Evolutionary conservation across 2,113 vertebrate genomes (phyloP).

Genomic region (Lagenorhynchus albirostris): DNA sequence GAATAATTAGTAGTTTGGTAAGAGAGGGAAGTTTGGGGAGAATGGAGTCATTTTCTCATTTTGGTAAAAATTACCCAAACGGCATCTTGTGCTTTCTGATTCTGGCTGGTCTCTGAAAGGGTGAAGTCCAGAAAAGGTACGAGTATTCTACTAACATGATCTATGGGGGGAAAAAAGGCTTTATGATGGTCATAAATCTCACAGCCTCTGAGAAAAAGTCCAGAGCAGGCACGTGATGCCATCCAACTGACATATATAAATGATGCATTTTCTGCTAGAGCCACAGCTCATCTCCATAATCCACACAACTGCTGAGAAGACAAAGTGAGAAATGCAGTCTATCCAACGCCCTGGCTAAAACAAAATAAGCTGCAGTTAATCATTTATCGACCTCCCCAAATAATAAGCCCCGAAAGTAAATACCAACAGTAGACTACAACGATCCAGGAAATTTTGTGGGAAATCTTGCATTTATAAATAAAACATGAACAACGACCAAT

Average conservation of each 20-base stretch:
- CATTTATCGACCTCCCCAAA: constrained; percentile 44
- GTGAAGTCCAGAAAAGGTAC: constrained; percentile 27
- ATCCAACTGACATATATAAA: constrained; percentile 74
- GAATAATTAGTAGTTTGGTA: constrained; percentile 17
- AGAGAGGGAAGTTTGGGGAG: background rate
- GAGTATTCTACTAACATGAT: constrained; percentile 47
- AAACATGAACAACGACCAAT: background rate
- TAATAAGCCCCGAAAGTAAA: constrained; percentile 56
- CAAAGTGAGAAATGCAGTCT: constrained; percentile 61
- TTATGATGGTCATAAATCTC: constrained; percentile 70
- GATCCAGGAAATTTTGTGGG: background rate
- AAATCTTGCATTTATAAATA: constrained; percentile 54
- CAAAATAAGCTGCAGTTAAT: constrained; percentile 65
- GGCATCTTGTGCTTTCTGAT: background rate
- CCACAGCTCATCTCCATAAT: constrained; percentile 79
- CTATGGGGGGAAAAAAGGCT: background rate
- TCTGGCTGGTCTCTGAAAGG: background rate
- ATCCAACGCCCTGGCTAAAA: constrained; percentile 5
- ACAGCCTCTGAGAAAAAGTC: constrained; percentile 60
- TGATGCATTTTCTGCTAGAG: constrained; percentile 74
- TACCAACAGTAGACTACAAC: background rate
- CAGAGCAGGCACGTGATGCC: constrained; percentile 54
- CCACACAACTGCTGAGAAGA: constrained; percentile 76
- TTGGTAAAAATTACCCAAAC: background rate
- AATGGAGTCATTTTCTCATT: background rate